phyloP scores from a whole-genome alignment of 2,888 invertebrate genomes.

The Bombylius discolor region DNA sequence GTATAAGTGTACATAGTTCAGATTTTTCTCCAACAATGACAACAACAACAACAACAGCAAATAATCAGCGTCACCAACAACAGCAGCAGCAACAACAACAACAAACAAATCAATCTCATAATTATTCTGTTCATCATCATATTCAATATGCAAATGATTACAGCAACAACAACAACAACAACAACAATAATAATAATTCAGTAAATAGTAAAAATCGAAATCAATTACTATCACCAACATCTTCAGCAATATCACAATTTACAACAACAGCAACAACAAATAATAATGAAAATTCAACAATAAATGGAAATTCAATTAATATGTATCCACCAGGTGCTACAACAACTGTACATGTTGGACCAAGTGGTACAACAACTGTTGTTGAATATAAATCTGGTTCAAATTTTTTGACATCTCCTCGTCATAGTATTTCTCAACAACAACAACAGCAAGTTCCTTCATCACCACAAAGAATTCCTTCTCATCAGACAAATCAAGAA shows the following conservation, averaged over 20 bases:
- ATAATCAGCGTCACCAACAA: neutral
- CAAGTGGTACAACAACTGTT: slow-evolving; percentile 36
- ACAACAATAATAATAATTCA: slow-evolving; percentile 14
- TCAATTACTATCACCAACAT: slow-evolving; percentile 13
- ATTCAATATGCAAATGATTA: slow-evolving; percentile 10
- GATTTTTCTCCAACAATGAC: slow-evolving; percentile 7
- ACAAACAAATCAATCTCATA: slow-evolving; percentile 6
- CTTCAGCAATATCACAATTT: neutral
- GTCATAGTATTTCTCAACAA: slow-evolving; percentile 1
- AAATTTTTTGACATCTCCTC: slow-evolving; percentile 15
- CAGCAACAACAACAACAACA: slow-evolving; percentile 15
- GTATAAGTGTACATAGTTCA: slow-evolving; percentile 12
- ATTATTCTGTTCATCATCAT: slow-evolving; percentile 10
- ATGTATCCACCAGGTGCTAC: slow-evolving; percentile 22
- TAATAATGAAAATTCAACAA: neutral
- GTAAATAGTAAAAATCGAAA: slow-evolving; percentile 13
- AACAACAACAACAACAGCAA: neutral
- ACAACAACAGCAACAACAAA: neutral
- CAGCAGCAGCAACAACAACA: neutral
- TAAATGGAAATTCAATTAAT: neutral
- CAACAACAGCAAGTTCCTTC: neutral
- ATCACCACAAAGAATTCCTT: neutral
- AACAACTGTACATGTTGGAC: slow-evolving; percentile 33
- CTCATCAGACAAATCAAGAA: neutral
- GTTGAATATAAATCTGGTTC: slow-evolving; percentile 30